A percentile compares a stretch with the other conserved stretches of the same genome.
Conservation (phyloP, 2,797 vertebrate species). For the Apodemus agrarius region DNA sequence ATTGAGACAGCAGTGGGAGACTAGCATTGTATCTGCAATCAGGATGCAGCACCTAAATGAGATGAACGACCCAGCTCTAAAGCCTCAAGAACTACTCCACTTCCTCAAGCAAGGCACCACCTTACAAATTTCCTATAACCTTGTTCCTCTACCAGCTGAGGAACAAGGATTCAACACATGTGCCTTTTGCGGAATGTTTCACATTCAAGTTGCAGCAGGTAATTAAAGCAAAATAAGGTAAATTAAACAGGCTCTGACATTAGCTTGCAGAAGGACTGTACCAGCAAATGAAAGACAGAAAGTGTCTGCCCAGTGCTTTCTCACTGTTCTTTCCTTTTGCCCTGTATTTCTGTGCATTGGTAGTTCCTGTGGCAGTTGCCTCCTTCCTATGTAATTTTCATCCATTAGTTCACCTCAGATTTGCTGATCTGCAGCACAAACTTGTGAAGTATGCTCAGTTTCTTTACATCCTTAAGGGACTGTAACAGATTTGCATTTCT, state of each 20-base stretch:
- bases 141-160: not conserved
- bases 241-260: not conserved
- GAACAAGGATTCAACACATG: not conserved
- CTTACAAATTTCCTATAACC: not conserved
- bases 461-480: conserved; percentile 55
- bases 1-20: not conserved
- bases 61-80: not conserved
- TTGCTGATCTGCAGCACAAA: conserved; percentile 54
- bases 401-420: conserved; percentile 66
- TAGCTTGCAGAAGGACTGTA: not conserved
- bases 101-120: not conserved
- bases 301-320: not conserved
- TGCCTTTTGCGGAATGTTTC: not conserved
- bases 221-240: not conserved
- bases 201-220: not conserved
- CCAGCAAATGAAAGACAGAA: not conserved
- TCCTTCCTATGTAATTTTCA: conserved; percentile 29
- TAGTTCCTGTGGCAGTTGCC: conserved; percentile 11
- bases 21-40: not conserved
- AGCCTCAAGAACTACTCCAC: fast-evolving
- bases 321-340: not conserved
- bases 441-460: conserved; percentile 63
- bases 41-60: not conserved
- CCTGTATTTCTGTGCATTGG: not conserved
- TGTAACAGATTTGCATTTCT: conserved; percentile 76